Evolutionary conservation across 2,888 invertebrate species (phyloP), one percentile per base, ranked within the genome.

Genomic region (Myopa tessellatipennis): DNA sequence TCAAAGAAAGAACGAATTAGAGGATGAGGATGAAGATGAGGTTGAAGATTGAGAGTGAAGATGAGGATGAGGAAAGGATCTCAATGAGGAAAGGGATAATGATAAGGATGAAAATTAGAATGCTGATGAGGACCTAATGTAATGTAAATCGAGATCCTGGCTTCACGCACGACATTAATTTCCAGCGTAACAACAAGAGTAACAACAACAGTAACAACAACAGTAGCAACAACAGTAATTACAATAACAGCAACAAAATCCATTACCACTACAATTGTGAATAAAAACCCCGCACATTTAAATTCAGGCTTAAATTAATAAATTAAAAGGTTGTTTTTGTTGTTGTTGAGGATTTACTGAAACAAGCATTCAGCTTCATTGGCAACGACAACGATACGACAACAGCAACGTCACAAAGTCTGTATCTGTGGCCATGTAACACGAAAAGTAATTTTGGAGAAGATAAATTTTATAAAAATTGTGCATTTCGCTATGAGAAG

Each of bases 271-370:
- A 10, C 60, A 60, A 60, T 12, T 16, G 55, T 16, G 3, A 1
- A 2, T 1, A 10, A 55, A 55, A 10, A 50, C 50, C 5, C 55
- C 69, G 40, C 68, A 60, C 65, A 76, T 76, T 76, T 69, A 76
- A 60, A 76, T 76, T 76, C 40, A 70, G 52, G 61, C 63, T 63
- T 76, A 50, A 76, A 70, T 70, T 69, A 76, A 76, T 76, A 76
- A 76, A 76, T 70, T 70, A 70, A 76, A 76, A 55, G 36, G 52
- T 70, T 70, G 68, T 50, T 67, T 26, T 40, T 61, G 60, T 36
- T 55, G 58, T n/a, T 55, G 71, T 58, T 55, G 16, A 3, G 50
- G 55, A n/a, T 72, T 72, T 58, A 34, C n/a, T 61, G 14, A 72
- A 60, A 72, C 38, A 72, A 12, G 40, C 38, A 38, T 72, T 60